Percentiles rank a stretch among this genome's conserved stretches.
phyloP scores from a whole-genome alignment of 2,888 invertebrate species.

The Fabriciana adippe region DNA sequence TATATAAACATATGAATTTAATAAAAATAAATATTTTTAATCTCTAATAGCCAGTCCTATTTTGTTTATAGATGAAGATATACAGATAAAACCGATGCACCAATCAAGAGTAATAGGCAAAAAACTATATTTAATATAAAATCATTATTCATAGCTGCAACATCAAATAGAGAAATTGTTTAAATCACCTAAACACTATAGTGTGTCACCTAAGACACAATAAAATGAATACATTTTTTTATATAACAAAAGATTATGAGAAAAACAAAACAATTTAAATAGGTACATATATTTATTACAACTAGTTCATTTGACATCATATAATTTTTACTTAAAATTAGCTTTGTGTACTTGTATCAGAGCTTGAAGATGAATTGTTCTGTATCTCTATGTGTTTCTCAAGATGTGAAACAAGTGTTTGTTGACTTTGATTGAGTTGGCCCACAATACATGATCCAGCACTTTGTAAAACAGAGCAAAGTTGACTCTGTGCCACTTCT shows the following conservation, averaged over 20 bases:
- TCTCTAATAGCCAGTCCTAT: too few species aligned
- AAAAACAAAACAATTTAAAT: slow-evolving; percentile 1
- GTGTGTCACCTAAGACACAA: too few species aligned
- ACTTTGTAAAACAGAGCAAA: slow-evolving; percentile 86
- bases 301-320: slow-evolving; percentile 8
- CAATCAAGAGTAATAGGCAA: too few species aligned
- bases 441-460: slow-evolving; percentile 84
- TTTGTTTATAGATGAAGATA: too few species aligned
- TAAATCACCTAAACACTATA: too few species aligned
- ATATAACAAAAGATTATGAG: neutral
- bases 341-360: slow-evolving; percentile 29
- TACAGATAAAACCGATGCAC: too few species aligned
- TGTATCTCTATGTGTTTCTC: slow-evolving; percentile 80
- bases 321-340: slow-evolving; percentile 17
- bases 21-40: too few species aligned
- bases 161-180: too few species aligned
- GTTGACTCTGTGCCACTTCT: slow-evolving; percentile 84
- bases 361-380: slow-evolving; percentile 39
- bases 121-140: too few species aligned
- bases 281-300: slow-evolving; percentile 4
- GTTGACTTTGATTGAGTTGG: slow-evolving; percentile 87
- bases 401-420: slow-evolving; percentile 85
- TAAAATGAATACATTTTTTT: neutral
- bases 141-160: too few species aligned
- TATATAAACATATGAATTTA: too few species aligned